Percentiles rank a stretch among this genome's conserved stretches.
phyloP scores from a whole-genome alignment of 2,888 invertebrate species.

The Helicoverpa assulta region DNA sequence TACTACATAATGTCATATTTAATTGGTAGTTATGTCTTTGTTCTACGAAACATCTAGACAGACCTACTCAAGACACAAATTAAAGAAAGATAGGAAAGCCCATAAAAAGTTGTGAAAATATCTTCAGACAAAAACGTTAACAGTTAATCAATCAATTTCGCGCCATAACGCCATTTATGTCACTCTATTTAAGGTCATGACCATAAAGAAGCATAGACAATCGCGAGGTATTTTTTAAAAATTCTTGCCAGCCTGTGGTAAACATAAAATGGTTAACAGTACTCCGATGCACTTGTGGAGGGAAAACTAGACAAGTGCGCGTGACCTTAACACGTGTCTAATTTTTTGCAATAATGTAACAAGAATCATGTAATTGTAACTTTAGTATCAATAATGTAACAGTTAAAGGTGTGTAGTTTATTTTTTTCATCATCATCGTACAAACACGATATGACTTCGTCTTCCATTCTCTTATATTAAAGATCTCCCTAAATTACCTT shows the following conservation, averaged over 20 bases:
- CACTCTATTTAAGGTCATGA: constrained; percentile 20
- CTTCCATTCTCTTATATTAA: too few species aligned
- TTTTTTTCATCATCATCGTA: too few species aligned
- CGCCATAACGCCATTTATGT: constrained; percentile 15
- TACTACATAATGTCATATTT: too few species aligned
- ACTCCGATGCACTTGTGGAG: constrained; percentile 42
- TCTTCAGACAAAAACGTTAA: constrained; percentile 16
- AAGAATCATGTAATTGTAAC: too few species aligned
- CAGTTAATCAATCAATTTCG: constrained; percentile 39
- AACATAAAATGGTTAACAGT: constrained; percentile 52
- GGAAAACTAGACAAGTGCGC: constrained; percentile 34
- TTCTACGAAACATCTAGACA: background rate
- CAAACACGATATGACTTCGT: too few species aligned
- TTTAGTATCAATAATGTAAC: too few species aligned
- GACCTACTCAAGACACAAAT: background rate
- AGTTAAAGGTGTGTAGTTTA: too few species aligned
- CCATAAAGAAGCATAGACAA: constrained; percentile 31
- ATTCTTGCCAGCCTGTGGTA: constrained; percentile 22
- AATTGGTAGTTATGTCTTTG: background rate
- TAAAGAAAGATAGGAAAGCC: background rate
- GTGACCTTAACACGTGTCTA: constrained; percentile 30
- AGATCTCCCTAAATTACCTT: background rate
- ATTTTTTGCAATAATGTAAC: too few species aligned
- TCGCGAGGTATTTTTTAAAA: constrained; percentile 15
- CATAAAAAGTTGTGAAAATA: background rate